A percentile compares a stretch with the other conserved stretches of the same genome.
phyloP scores from a whole-genome alignment of 2,888 invertebrate genomes.

The Anodontia alba region DNA sequence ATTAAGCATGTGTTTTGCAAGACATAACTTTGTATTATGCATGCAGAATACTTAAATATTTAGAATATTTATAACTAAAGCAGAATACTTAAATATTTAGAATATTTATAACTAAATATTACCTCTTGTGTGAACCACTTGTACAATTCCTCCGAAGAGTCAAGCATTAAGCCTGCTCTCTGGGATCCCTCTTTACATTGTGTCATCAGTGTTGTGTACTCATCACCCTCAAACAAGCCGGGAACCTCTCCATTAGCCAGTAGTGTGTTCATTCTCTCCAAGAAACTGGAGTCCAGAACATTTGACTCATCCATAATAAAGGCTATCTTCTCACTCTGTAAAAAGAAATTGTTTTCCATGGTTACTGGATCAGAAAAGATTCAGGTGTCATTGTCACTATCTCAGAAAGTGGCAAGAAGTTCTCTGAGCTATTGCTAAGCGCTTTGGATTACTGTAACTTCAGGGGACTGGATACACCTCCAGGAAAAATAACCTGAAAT shows the following conservation, averaged over 20 bases:
- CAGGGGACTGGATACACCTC: too few species aligned
- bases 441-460: too few species aligned
- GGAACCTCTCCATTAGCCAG: slow-evolving; percentile 98
- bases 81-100: too few species aligned
- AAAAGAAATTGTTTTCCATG: too few species aligned
- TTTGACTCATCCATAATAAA: slow-evolving; percentile 99
- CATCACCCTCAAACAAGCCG: slow-evolving; percentile 91
- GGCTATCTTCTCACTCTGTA: slow-evolving; percentile 98
- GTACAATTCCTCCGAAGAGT: slow-evolving; percentile 98
- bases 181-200: slow-evolving; percentile 99
- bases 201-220: slow-evolving; percentile 99
- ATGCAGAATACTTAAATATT: too few species aligned
- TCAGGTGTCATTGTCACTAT: too few species aligned
- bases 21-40: too few species aligned
- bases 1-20: too few species aligned
- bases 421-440: too few species aligned
- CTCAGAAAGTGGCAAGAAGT: too few species aligned
- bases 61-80: neutral
- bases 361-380: neutral
- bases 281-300: slow-evolving; percentile 98
- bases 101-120: neutral
- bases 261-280: slow-evolving; percentile 99
- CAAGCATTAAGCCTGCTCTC: slow-evolving; percentile 98
- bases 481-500: too few species aligned
- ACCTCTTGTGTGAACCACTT: slow-evolving; percentile 98